Percentiles rank a stretch among this genome's conserved stretches.
phyloP scores from a whole-genome alignment of 1,140 invertebrate species.

The Eumeta japonica region DNA sequence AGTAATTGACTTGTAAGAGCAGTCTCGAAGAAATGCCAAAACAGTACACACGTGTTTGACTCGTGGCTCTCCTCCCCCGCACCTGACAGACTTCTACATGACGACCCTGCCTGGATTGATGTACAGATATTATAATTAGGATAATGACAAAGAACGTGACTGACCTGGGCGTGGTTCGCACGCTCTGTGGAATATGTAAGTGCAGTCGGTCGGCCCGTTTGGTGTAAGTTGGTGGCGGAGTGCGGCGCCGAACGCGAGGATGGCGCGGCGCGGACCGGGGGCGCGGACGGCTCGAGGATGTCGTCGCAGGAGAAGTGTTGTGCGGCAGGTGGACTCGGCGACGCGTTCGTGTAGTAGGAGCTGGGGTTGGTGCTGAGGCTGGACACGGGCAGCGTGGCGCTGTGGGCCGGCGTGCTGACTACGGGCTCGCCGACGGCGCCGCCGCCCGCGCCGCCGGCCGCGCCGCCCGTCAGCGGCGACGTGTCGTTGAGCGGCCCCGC shows the following conservation, averaged over 20 bases:
- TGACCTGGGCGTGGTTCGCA: too few species aligned
- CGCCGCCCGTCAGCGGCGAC: conserved; percentile 44
- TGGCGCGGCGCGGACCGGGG: conserved; percentile 25
- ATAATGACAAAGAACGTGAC: too few species aligned
- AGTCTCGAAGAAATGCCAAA: too few species aligned
- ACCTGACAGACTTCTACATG: too few species aligned
- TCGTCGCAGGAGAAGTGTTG: conserved; percentile 45
- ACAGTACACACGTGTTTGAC: too few species aligned
- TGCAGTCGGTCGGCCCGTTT: conserved; percentile 34
- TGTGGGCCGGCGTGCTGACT: conserved; percentile 45
- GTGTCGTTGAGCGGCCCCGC: conserved; percentile 56
- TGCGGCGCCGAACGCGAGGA: conserved; percentile 49
- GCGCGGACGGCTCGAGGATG: conserved; percentile 33
- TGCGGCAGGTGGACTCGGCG: conserved; percentile 37
- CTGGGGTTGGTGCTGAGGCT: conserved; percentile 48
- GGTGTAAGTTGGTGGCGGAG: conserved; percentile 48
- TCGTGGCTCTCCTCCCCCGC: too few species aligned
- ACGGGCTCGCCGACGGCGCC: conserved; percentile 40
- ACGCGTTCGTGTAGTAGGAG: conserved; percentile 48
- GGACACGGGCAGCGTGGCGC: conserved; percentile 41
- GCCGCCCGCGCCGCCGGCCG: conserved; percentile 17
- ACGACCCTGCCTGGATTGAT: too few species aligned
- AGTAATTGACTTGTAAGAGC: too few species aligned
- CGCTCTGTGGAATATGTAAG: conserved; percentile 31
- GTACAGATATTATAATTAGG: too few species aligned